Base-by-base conservation (phyloP, 2,797 vertebrate genomes). In the Morelia viridis region DNA sequence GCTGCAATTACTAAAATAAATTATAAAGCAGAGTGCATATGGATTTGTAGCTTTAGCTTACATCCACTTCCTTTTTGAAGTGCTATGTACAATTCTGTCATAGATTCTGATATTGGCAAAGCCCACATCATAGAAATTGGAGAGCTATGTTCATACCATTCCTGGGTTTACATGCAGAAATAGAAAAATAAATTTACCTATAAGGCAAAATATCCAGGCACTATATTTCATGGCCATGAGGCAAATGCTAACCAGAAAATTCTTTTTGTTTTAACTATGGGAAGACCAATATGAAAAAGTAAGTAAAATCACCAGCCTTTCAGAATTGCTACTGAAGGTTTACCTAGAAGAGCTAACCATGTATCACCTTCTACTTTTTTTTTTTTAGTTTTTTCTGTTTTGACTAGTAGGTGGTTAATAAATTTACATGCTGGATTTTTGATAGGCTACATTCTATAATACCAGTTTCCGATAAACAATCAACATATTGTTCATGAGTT, bases 1-100 rank as follows among this genome's bases (percentile, higher is more conserved):
- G 96, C 96, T 96, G 94, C 91, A 95, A 91, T 91, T 93, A 92
- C 92, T 46, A 80, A 91, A 89, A 94, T 93, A 95, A 91, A 84
- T 57, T 88, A 94, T 91, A 88, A 87, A 10, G 71, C 87, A 93
- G 84, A 94, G 94, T 60, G 60, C 91, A 94, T 95, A 94, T 95
- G 93, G 87, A 84, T 91, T 92, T 94, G 80, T 71, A 92, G 65
- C 90, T 95, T 95, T 90, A 96, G 85, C 85, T 50, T 53, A 65
- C 60, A 31, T 93, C 87, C 84, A 60, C 87, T 95, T 94, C 26
- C 84, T 93, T 94, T 93, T 90, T 92, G 83, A n/a, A 31, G 80
- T 94, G 62, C 88, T 88, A 83, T 53, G 89, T 88, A 17, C 5
- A 68, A 80, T 84, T 94, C 91, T 9, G 85, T 76, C 83, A 84